Evolutionary conservation across 2,113 vertebrate species (phyloP).

Genomic region (Panthera uncia): DNA sequence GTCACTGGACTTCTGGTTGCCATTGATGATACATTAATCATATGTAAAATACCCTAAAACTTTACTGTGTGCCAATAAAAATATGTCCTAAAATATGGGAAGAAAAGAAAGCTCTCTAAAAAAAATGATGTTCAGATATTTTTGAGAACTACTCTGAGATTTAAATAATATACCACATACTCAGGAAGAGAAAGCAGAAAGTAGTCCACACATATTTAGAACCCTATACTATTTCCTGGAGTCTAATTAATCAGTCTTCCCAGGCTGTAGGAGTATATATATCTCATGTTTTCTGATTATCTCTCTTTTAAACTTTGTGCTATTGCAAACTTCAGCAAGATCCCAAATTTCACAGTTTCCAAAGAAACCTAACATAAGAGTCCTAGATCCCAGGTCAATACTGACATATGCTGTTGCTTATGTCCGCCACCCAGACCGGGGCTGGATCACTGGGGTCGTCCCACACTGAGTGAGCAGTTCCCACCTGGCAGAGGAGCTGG

Average conservation of each 20-base stretch:
- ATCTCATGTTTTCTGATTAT: not conserved
- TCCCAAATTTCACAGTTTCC: not conserved
- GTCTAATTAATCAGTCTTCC: not conserved
- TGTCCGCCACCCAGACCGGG: constrained; percentile 26
- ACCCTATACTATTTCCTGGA: not conserved
- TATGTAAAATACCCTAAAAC: constrained; percentile 20
- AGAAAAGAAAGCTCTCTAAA: not conserved
- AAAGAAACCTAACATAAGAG: not conserved
- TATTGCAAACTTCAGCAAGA: not conserved
- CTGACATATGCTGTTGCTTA: not conserved
- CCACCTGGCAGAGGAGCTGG: constrained; percentile 5
- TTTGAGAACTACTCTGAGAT: constrained; percentile 13
- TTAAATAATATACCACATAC: not conserved
- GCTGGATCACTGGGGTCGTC: constrained; percentile 36
- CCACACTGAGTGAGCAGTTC: constrained; percentile 32
- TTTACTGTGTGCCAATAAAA: constrained; percentile 7
- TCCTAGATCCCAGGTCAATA: not conserved
- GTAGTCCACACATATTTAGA: not conserved
- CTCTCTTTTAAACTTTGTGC: constrained; percentile 32
- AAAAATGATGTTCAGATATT: not conserved
- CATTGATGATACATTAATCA: not conserved
- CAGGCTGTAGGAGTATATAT: not conserved
- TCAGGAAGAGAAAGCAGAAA: not conserved
- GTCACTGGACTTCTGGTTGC: not conserved
- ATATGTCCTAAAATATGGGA: not conserved